A percentile compares a stretch with the other conserved stretches of the same genome.
phyloP scores from a whole-genome alignment of 2,888 invertebrate species.

The Callinectes sapidus region DNA sequence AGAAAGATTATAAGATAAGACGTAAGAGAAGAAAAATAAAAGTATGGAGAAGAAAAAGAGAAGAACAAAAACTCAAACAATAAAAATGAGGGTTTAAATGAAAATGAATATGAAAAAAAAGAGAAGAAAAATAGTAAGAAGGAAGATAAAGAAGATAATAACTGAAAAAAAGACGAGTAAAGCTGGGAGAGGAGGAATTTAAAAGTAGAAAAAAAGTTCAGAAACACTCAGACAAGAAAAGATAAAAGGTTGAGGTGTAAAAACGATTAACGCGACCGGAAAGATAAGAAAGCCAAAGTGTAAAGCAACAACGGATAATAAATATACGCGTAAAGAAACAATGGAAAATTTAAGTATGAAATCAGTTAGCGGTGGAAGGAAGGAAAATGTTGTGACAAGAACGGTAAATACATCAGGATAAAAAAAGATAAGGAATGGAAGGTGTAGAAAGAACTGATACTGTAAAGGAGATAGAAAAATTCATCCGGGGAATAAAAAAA shows the following conservation, averaged over 20 bases:
- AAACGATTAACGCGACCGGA: not conserved
- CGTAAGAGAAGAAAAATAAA: not conserved
- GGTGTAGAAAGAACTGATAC: too few relatives aligned
- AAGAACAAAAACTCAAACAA: not conserved
- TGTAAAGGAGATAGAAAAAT: too few relatives aligned
- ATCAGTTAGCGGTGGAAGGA: not conserved
- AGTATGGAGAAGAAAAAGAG: not conserved
- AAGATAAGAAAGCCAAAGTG: not conserved
- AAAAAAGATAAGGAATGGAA: too few relatives aligned
- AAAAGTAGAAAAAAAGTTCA: not conserved
- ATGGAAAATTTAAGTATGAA: not conserved
- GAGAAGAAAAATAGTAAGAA: not conserved
- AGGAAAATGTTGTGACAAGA: too few relatives aligned
- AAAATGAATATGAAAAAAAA: not conserved
- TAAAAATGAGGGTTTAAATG: not conserved
- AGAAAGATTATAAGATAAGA: not conserved
- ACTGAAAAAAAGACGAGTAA: not conserved
- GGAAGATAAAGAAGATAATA: not conserved
- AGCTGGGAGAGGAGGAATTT: not conserved
- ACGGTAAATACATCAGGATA: too few relatives aligned
- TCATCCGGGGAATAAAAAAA: too few relatives aligned
- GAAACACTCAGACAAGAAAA: not conserved
- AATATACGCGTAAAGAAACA: not conserved
- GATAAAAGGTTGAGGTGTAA: not conserved
- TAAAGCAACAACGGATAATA: not conserved